These are phyloP conservation scores for Poeciliopsis paucimaculata DNA, from an alignment of 2,797 vertebrate species.

Conservation along the genomic window DNA sequence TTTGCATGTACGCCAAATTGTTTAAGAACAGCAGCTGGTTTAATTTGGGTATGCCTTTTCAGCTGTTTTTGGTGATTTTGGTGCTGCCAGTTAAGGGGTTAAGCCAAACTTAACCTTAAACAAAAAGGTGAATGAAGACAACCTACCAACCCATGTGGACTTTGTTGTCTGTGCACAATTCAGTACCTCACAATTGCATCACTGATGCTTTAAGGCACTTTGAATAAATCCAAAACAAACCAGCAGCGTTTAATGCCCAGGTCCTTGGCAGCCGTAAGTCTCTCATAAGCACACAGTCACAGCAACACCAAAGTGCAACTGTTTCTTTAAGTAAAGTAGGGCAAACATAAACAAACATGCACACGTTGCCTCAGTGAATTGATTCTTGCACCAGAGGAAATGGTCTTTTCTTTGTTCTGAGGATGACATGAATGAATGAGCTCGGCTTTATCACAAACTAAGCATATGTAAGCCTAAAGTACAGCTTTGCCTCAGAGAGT, in stretches of 20 bases:
- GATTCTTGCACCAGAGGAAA: constrained; percentile 30
- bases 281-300: not conserved
- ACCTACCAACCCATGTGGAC: not conserved
- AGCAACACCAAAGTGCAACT: constrained; percentile 15
- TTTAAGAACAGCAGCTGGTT: too few species aligned
- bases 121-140: not conserved
- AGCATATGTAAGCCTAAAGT: constrained; percentile 33
- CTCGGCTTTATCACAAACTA: constrained; percentile 33
- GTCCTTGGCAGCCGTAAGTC: not conserved
- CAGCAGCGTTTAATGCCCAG: not conserved
- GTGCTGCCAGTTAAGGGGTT: too few species aligned
- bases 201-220: not conserved
- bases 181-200: not conserved
- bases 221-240: not conserved
- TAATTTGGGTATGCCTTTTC: too few species aligned
- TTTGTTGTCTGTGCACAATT: not conserved
- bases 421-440: constrained; percentile 41
- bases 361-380: constrained; percentile 6
- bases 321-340: constrained; percentile 36
- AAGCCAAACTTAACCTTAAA: not conserved
- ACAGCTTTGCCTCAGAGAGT: constrained; percentile 31
- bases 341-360: constrained; percentile 24
- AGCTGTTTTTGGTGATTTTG: too few species aligned
- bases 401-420: constrained; percentile 30
- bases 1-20: too few species aligned